These are phyloP conservation scores for Slavum lentiscoides DNA, from an alignment of 2,888 invertebrate species.

Conservation along the genomic window DNA sequence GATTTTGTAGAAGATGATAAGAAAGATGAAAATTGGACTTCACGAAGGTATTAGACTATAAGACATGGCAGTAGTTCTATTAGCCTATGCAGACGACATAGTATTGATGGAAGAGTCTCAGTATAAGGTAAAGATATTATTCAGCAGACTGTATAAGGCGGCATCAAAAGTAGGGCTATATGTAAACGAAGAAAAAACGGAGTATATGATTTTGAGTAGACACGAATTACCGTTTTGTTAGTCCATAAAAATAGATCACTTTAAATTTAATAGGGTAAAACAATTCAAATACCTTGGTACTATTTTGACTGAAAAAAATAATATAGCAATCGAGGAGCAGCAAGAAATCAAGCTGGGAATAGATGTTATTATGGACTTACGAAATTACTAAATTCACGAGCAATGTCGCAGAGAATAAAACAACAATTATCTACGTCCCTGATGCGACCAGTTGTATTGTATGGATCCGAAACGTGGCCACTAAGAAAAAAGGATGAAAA, in stretches of 20 bases:
- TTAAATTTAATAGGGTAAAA: neutral
- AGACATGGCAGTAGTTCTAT: neutral
- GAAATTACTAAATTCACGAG: no score
- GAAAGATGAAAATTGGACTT: neutral
- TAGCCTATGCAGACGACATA: neutral
- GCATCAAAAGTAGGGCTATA: no score
- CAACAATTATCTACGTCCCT: no score
- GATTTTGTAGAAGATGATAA: neutral
- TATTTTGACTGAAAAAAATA: neutral
- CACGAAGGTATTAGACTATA: neutral
- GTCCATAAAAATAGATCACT: neutral
- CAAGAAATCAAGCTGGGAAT: no score
- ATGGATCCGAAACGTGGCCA: no score
- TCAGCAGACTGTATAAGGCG: neutral
- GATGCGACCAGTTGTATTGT: no score
- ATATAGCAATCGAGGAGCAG: neutral
- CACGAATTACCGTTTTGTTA: neutral
- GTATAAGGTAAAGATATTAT: neutral
- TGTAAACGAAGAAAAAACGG: neutral
- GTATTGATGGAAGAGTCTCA: neutral
- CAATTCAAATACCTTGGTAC: neutral
- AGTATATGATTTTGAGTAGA: neutral
- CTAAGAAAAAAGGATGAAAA: no score
- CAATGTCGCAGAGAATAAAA: no score
- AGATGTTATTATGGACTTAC: no score